Percentiles rank a stretch among this genome's conserved stretches.
Conservation (phyloP, 2,888 invertebrate species). For the Cephus runcator region DNA sequence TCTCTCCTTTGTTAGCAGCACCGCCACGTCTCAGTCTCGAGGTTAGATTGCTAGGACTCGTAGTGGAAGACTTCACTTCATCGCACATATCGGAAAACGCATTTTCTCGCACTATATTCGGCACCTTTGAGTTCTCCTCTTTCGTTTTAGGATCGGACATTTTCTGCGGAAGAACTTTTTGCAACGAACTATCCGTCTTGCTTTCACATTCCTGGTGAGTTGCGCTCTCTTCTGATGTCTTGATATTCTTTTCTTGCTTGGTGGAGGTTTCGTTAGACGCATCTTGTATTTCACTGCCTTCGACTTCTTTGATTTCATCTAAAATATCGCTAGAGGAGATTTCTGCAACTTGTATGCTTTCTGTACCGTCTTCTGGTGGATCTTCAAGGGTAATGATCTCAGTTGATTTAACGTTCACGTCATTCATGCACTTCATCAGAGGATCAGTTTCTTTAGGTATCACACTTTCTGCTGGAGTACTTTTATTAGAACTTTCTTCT, state of each 20-base stretch:
- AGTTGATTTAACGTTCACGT: neutral
- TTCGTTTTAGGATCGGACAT: neutral
- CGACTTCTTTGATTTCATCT: slow-evolving; percentile 31
- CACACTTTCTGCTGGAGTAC: neutral
- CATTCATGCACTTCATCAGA: no score
- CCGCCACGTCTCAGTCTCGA: neutral
- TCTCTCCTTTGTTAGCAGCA: neutral
- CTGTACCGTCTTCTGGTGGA: slow-evolving; percentile 7
- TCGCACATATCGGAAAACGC: slow-evolving; percentile 35
- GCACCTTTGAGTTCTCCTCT: slow-evolving; percentile 5
- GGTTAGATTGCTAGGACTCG: neutral
- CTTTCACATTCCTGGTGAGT: neutral
- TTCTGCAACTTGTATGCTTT: slow-evolving; percentile 54
- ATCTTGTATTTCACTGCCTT: neutral
- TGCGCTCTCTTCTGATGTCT: neutral
- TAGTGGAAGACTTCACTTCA: slow-evolving; percentile 27
- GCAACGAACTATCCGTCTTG: neutral
- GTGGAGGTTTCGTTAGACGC: neutral
- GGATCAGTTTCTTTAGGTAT: neutral
- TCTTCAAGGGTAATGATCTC: neutral
- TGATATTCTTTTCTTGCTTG: neutral
- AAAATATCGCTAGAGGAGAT: slow-evolving; percentile 50
- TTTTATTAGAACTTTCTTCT: slow-evolving; percentile 1
- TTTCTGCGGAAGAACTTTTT: neutral
- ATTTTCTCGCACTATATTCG: slow-evolving; percentile 34